A percentile compares a stretch with the other conserved stretches of the same genome.
These are phyloP conservation scores for Caracal caracal DNA, from an alignment of 2,113 vertebrate genomes.

Conservation along the genomic window DNA sequence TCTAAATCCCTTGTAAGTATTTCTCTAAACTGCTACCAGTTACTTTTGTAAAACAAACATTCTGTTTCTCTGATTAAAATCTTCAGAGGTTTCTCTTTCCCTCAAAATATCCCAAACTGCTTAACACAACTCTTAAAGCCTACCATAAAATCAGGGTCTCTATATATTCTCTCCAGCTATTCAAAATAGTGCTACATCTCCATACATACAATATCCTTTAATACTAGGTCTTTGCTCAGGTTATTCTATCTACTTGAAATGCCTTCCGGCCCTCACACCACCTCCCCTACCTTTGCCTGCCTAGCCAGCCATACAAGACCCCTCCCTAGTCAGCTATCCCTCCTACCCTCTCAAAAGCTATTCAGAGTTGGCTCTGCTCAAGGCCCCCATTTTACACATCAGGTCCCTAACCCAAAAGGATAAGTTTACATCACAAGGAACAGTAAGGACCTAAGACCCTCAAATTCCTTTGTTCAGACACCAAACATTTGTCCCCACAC, in stretches of 20 bases:
- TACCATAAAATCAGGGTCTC: neutral
- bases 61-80: neutral
- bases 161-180: neutral
- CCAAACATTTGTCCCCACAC: neutral
- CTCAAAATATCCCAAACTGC: constrained; percentile 35
- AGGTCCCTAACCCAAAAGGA: neutral
- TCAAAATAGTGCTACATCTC: neutral
- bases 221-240: neutral
- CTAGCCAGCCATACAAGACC: neutral
- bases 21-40: constrained; percentile 1
- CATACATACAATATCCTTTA: neutral
- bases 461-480: constrained; percentile 30
- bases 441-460: neutral
- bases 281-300: neutral
- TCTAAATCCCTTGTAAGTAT: neutral
- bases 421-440: neutral
- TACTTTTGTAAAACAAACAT: constrained; percentile 3
- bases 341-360: neutral
- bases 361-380: neutral
- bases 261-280: neutral
- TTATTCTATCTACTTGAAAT: neutral
- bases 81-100: neutral
- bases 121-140: constrained; percentile 17
- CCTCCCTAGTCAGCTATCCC: neutral
- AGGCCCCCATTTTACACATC: neutral